Base-by-base conservation (phyloP, 2,113 vertebrate genomes). In the Lophius piscatorius region DNA sequence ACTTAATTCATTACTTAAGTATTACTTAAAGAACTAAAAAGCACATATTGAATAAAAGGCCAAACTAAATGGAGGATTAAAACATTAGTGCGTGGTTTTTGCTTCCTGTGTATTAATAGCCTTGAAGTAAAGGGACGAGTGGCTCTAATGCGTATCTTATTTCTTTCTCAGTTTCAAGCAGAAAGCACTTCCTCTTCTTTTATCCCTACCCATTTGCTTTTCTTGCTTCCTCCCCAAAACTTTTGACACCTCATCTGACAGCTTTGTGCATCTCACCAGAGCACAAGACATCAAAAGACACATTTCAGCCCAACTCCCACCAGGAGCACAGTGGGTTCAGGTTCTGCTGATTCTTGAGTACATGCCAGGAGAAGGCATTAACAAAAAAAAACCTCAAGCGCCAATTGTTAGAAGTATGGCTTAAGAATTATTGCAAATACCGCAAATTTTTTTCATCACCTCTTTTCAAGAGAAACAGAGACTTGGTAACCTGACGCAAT, bases 231-330 rank as follows among this genome's bases (percentile, higher is more conserved):
- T 81, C 63, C 44, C 52, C 65, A 64, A 69, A 48, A 74, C 56
- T 51, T 65, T 50, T 69, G 82, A 82, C 82, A 76, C 70, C 33
- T 67, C 75, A 44, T 59, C 62, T 83, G 82, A 83, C 75, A 78
- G 78, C 64, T 49, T 29, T 23, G 70, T 40, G 62, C 60, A 28
- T 48, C 57, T 47, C 54, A 48, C 46, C 66, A 79, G 59, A 23
- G 36, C 58, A 57, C 65, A 22, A 56, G 39, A 58, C 44, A 61
- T 60, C 45, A 65, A 50, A 17, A 55, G 62, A 74, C 52, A 69
- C 64, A 28, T 54, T 47, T 64, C 70, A 75, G 29, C 64, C 46
- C 33, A 26, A 54, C 23, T 58, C 50, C 60, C 52, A 35, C 54
- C 11, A 70, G 65, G 69, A 48, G 42, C 22, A 13, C 55, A 49